Evolutionary conservation across 2,888 invertebrate species (phyloP).

Genomic region (Pristionchus exspectatus): DNA sequence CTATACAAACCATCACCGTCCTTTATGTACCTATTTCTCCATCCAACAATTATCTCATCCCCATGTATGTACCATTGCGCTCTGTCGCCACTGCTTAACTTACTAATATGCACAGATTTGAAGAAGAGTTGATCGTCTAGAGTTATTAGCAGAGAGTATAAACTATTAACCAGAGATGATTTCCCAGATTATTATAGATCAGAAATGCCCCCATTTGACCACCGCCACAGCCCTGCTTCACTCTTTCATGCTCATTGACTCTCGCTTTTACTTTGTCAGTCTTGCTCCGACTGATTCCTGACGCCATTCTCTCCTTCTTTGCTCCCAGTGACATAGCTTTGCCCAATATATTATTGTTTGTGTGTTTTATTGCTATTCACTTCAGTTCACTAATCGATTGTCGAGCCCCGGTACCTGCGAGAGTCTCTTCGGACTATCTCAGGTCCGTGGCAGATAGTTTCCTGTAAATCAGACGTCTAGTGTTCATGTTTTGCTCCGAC

Average conservation of each 20-base stretch:
- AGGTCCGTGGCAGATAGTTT: not conserved
- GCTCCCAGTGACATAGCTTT: not conserved
- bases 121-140: not conserved
- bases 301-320: not conserved
- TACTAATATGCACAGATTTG: not conserved
- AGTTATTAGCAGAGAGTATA: constrained; percentile 5
- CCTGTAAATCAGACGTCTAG: constrained; percentile 31
- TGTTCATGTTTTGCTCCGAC: constrained; percentile 1
- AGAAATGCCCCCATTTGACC: not conserved
- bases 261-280: not conserved
- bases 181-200: not conserved
- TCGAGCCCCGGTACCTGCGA: not conserved
- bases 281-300: not conserved
- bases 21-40: not conserved
- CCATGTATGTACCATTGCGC: constrained; percentile 7
- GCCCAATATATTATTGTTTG: not conserved
- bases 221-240: not conserved
- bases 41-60: not conserved
- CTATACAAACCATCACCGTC: too few species aligned
- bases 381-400: not conserved
- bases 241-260: not conserved
- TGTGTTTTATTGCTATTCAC: not conserved
- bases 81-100: not conserved
- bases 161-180: not conserved
- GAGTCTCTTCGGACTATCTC: not conserved